Percentiles rank a stretch among this genome's conserved stretches.
Evolutionary conservation across 2,888 invertebrate genomes (phyloP).

Genomic region (Hypomecis atomaria): DNA sequence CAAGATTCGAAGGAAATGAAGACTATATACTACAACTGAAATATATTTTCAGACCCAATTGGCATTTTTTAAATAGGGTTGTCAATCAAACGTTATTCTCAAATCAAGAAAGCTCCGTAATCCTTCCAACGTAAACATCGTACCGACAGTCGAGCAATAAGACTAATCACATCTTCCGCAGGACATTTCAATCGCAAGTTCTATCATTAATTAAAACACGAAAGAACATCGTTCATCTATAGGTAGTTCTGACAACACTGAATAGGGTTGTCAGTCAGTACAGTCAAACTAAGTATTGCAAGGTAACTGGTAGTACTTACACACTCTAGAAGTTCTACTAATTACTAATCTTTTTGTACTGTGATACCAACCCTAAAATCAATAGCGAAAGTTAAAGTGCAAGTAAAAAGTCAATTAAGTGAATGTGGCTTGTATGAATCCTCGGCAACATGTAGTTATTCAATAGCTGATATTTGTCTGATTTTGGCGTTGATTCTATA

Average conservation of each 20-base stretch:
- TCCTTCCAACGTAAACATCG: constrained; percentile 30
- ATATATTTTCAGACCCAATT: no score
- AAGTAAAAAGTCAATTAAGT: no score
- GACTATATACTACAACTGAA: no score
- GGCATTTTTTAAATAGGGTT: background rate
- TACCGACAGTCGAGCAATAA: constrained; percentile 37
- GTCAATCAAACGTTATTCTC: constrained; percentile 8
- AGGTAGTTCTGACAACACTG: constrained; percentile 57
- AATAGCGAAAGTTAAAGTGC: no score
- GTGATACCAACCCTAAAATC: no score
- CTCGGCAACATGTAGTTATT: no score
- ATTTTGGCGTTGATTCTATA: no score
- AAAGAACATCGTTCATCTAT: constrained; percentile 77
- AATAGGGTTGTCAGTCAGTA: constrained; percentile 2
- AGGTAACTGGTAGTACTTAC: background rate
- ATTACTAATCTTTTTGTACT: no score
- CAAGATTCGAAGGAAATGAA: no score
- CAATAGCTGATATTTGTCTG: no score
- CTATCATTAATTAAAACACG: constrained; percentile 77
- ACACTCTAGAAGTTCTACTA: no score
- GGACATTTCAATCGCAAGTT: constrained; percentile 70
- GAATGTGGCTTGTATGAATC: no score
- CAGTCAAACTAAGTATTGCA: background rate
- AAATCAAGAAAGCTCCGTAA: constrained; percentile 15
- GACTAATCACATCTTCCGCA: constrained; percentile 49